Base-by-base conservation (phyloP, 2,113 vertebrate genomes). In the Chamaetylas fuelleborni region DNA sequence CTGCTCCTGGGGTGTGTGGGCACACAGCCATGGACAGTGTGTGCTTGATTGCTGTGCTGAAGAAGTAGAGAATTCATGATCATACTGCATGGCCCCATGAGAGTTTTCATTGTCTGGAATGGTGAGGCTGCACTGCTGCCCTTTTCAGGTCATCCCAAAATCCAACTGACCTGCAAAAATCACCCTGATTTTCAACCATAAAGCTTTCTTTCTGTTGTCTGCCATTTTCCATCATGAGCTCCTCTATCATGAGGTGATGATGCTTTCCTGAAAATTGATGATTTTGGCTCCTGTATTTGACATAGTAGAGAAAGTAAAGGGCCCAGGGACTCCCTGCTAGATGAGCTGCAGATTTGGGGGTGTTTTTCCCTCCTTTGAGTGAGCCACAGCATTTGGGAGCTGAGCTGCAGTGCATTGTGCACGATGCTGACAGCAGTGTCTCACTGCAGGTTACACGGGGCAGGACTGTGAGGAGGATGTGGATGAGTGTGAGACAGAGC, bases 391-490 rank as follows among this genome's bases (percentile, higher is more conserved):
- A 15, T 31, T 11, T 57, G 48, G 36, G 61, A 47, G 60, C 23
- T 12, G 16, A 2, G 34, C 66, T 88, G 1, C 61, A 18, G 31
- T 33, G 77, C 9, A 7, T 0, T 43, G 45, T 48, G 42, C 1
- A 0, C 4, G 36, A 0, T 15, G 78, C 28, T 67, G 60, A 40
- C 60, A 11, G 15, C 17, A 5, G 11, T 57, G 72, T 83, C 67
- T 91, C 33, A 12, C 71, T 90, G 43, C 92, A 99, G 99, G 99
- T 81, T 99, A 98, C 87, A 92, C 96, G 5, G 99, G 99, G 24
- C 91, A 95, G n/a, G 94, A 93, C 95, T 99, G 99, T 43, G 98
- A 99, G 77, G 65, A 97, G 53, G 99, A 99, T 4, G 96, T 98
- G 20, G 97, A 99, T 5, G 99, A 99, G 96, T 99, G 99, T 85